These are phyloP conservation scores for Tupiocoris notatus DNA, from an alignment of 2,888 invertebrate genomes.

Conservation along the genomic window DNA sequence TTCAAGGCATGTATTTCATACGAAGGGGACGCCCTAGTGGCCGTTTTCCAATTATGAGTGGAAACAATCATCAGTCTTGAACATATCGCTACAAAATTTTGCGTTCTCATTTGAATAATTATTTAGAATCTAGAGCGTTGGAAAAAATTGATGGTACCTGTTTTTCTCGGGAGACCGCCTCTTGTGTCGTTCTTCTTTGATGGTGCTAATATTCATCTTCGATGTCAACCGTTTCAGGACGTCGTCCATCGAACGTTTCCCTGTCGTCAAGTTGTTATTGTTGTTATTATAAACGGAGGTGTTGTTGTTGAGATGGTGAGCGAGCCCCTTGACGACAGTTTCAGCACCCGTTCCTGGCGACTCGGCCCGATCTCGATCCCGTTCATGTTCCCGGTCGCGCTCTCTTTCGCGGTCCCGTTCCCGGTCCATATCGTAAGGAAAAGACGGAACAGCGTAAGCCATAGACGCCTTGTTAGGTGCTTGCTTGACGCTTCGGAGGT, in stretches of 20 bases:
- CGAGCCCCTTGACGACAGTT: conserved; percentile 7
- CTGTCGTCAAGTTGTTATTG: conserved; percentile 41
- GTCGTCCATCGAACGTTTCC: conserved; percentile 85
- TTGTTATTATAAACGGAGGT: conserved; percentile 61
- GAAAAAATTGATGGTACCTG: no score
- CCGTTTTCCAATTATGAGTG: no score
- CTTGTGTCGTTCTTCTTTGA: conserved; percentile 67
- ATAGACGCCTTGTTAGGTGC: neutral
- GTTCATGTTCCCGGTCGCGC: conserved; percentile 9
- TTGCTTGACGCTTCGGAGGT: conserved; percentile 48
- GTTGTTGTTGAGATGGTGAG: conserved; percentile 58
- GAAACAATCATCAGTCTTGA: no score
- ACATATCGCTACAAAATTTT: no score
- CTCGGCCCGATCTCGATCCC: conserved; percentile 2
- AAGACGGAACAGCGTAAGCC: conserved; percentile 51
- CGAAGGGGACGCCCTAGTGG: no score
- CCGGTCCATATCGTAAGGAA: neutral
- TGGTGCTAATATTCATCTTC: conserved; percentile 76
- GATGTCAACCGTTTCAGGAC: conserved; percentile 82
- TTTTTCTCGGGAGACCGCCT: conserved; percentile 64
- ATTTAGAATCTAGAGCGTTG: no score
- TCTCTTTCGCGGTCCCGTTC: conserved; percentile 5
- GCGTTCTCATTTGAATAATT: no score
- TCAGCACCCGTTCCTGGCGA: conserved; percentile 1
- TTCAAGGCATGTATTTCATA: no score